A percentile compares a stretch with the other conserved stretches of the same genome.
phyloP scores from a whole-genome alignment of 1,140 invertebrate species.

The Pristionchus pacificus region DNA sequence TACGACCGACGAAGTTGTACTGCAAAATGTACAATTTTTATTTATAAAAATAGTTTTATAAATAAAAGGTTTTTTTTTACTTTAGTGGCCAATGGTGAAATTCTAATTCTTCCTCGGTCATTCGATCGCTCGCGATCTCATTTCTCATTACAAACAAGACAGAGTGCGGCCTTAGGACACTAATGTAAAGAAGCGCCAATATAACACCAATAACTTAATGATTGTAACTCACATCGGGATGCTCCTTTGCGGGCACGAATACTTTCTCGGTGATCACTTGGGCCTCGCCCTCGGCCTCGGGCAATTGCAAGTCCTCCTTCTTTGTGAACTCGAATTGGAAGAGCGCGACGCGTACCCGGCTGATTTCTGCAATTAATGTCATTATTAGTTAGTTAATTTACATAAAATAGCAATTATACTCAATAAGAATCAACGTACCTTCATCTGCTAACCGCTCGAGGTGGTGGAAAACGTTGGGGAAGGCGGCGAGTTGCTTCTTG shows the following conservation, averaged over 20 bases:
- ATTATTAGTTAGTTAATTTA: not conserved
- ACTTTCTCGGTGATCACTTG: conserved; percentile 95
- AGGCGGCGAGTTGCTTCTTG: conserved; percentile 97
- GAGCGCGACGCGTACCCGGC: conserved; percentile 88
- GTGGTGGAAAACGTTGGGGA: conserved; percentile 98
- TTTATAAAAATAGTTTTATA: not conserved
- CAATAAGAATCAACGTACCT: conserved; percentile 63
- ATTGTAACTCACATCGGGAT: conserved; percentile 77
- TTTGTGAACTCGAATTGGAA: conserved; percentile 92
- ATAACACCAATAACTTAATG: too few relatives aligned
- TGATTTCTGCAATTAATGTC: conserved; percentile 79
- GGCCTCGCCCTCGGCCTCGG: conserved; percentile 83
- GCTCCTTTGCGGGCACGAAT: conserved; percentile 97
- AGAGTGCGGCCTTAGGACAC: too few relatives aligned
- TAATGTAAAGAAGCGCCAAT: too few relatives aligned
- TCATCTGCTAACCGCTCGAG: conserved; percentile 96
- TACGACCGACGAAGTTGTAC: conserved; percentile 99
- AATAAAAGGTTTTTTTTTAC: not conserved
- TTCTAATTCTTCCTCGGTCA: too few relatives aligned
- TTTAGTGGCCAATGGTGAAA: too few relatives aligned
- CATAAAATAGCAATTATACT: not conserved
- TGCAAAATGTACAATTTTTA: conserved; percentile 10
- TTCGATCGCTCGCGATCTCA: too few relatives aligned
- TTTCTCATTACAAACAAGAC: too few relatives aligned
- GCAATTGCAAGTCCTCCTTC: conserved; percentile 85